A percentile compares a stretch with the other conserved stretches of the same genome.
Evolutionary conservation across 2,113 vertebrate species (phyloP).

Genomic region (Hirundichthys speculiger): DNA sequence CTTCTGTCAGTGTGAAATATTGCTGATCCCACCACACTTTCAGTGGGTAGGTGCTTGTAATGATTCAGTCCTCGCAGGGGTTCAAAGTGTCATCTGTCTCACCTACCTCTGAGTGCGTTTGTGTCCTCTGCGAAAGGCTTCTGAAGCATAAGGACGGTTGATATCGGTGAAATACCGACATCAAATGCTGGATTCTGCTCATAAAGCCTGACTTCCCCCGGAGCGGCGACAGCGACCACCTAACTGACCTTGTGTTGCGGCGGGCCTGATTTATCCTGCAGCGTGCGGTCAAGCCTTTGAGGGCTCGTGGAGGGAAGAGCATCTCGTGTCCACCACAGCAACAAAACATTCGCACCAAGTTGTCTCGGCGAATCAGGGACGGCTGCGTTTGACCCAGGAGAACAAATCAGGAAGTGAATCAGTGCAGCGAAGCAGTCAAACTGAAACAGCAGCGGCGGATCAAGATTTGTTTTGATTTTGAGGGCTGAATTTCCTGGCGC

Average conservation of each 20-base stretch:
- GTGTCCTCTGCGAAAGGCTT: conserved; percentile 53
- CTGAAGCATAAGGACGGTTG: conserved; percentile 1
- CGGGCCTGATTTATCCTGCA: neutral
- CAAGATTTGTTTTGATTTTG: too few species aligned
- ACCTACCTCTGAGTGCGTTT: conserved; percentile 52
- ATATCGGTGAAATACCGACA: neutral
- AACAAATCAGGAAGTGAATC: too few species aligned
- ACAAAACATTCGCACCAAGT: too few species aligned
- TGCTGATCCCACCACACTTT: conserved; percentile 78
- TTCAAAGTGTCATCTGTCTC: conserved; percentile 77
- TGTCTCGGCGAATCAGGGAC: too few species aligned
- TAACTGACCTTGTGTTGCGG: neutral
- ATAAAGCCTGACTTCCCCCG: neutral
- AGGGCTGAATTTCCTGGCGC: too few species aligned
- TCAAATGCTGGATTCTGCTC: neutral
- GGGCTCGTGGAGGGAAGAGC: neutral
- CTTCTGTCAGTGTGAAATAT: conserved; percentile 84
- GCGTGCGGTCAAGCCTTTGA: neutral
- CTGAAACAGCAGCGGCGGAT: too few species aligned
- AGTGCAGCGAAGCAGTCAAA: too few species aligned
- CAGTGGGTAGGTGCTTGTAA: conserved; percentile 72
- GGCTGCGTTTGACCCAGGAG: too few species aligned
- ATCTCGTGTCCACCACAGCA: neutral
- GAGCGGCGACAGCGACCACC: neutral
- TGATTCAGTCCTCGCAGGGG: conserved; percentile 77